These are phyloP conservation scores for Priocnemis perturbator DNA, from an alignment of 2,888 invertebrate genomes.

Conservation along the genomic window DNA sequence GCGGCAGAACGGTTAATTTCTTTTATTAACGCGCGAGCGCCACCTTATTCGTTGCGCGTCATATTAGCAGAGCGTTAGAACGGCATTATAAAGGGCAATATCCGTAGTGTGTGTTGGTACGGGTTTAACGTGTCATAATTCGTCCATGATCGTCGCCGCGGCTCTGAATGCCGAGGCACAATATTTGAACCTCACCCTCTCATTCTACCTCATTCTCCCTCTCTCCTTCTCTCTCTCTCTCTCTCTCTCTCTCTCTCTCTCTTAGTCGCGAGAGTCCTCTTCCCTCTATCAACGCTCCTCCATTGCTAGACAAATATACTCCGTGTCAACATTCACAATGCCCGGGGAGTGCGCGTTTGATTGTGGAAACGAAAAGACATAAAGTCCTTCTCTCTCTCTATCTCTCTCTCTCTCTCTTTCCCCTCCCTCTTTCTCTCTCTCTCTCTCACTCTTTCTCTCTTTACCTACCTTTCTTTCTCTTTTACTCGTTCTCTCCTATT, in stretches of 20 bases:
- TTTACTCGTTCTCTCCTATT: constrained; percentile 9
- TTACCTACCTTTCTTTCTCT: no score
- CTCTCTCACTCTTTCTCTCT: constrained; percentile 15
- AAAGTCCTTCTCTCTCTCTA: constrained; percentile 30
- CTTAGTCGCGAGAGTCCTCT: background rate
- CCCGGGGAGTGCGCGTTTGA: constrained; percentile 7
- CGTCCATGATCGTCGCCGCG: constrained; percentile 59
- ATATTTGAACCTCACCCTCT: constrained; percentile 50
- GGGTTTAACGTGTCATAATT: constrained; percentile 50
- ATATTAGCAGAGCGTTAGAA: no score
- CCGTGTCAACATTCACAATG: constrained; percentile 63
- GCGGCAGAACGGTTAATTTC: no score
- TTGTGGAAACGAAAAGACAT: no score
- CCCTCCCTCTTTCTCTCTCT: constrained; percentile 35
- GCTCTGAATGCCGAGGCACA: constrained; percentile 58
- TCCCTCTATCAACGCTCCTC: constrained; percentile 57
- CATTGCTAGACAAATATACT: constrained; percentile 72
- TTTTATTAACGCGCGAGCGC: no score
- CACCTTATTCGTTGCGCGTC: no score
- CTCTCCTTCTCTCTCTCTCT: constrained; percentile 2
- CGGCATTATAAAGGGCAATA: no score
- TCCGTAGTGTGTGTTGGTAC: no score
- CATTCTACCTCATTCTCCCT: no score
- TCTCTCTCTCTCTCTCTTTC: constrained; percentile 22
- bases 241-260: no score